A percentile compares a stretch with the other conserved stretches of the same genome.
These are phyloP conservation scores for Actinemys pallida DNA, from an alignment of 2,113 vertebrate species.

Conservation along the genomic window DNA sequence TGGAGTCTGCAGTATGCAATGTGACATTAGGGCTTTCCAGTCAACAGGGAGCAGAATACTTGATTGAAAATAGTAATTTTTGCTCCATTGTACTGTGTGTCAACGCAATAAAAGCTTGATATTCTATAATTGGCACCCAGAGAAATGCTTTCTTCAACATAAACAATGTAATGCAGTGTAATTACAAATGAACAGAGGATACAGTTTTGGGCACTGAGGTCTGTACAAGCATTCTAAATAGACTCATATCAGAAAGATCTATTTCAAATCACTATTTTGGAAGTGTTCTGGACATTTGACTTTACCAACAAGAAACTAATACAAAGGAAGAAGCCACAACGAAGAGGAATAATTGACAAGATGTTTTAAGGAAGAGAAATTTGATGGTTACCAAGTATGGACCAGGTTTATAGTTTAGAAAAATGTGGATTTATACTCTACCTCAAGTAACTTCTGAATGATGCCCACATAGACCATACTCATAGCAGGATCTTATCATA, in stretches of 20 bases:
- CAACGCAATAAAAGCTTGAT: not conserved
- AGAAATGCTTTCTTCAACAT: not conserved
- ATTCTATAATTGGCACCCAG: not conserved
- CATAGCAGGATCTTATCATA: not conserved
- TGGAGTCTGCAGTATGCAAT: not conserved
- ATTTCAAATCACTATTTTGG: not conserved
- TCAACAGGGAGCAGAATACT: not conserved
- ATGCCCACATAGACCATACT: not conserved
- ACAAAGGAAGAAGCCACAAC: rapidly evolving
- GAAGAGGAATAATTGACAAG: not conserved
- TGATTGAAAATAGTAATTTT: slow-evolving; percentile 26
- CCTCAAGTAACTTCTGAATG: rapidly evolving
- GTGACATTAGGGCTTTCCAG: not conserved
- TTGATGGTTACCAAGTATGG: not conserved
- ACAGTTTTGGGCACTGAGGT: not conserved
- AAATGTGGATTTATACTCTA: not conserved
- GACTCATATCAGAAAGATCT: not conserved
- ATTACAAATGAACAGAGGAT: rapidly evolving
- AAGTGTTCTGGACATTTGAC: rapidly evolving
- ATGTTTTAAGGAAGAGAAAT: not conserved
- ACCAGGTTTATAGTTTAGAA: not conserved
- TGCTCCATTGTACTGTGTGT: not conserved
- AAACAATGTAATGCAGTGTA: rapidly evolving
- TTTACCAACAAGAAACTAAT: not conserved
- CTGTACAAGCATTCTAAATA: not conserved